Evolutionary conservation across 2,797 vertebrate genomes (phyloP), one percentile per base, ranked within the genome.

Genomic region (Hipposideros larvatus): DNA sequence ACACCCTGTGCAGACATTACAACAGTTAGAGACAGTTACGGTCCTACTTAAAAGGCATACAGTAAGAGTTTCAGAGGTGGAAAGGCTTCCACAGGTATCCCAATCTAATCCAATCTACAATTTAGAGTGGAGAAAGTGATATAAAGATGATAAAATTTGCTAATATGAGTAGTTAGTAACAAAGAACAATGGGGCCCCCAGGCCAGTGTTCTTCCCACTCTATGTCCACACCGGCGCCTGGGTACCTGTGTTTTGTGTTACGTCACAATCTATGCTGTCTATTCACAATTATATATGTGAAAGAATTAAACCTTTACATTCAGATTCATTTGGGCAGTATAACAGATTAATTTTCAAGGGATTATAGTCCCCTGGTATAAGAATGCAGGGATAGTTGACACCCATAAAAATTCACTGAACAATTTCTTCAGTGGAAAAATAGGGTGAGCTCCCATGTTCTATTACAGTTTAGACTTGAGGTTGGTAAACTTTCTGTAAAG

Each of bases 1-100:
- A 99, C 99, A 0, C 99, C 99, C 99, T 99, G 97, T 43, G 16
- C 71, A 94, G 87, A 96, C 91, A 95, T 6, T 10, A 61, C n/a
- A 83, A 37, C 55, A n/a, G 16, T 65, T 7, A 90, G 41, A 77
- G 34, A 18, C 2, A 24, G 59, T 51, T 28, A 28, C 26, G 13
- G 6, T 22, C 48, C 57, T 19, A 24, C 31, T 26, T n/a, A n/a
- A 4, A 46, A 11, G 46, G 43, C 59, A 48, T 0, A 41, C 18
- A 74, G 3, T 19, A 41, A 83, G 63, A 71, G 16, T 71, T 77
- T 31, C 74, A 61, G 87, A 59, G 79, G 26, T 41, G 53, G 26
- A 31, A 55, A 90, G 11, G 3, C 34, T 59, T 95, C 88, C n/a
- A 34, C 63, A 79, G n/a, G 80, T 53, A 22, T 41, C 8, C 51